A percentile compares a stretch with the other conserved stretches of the same genome.
These are phyloP conservation scores for Scleropages formosus DNA, from an alignment of 2,797 vertebrate genomes.

Conservation along the genomic window DNA sequence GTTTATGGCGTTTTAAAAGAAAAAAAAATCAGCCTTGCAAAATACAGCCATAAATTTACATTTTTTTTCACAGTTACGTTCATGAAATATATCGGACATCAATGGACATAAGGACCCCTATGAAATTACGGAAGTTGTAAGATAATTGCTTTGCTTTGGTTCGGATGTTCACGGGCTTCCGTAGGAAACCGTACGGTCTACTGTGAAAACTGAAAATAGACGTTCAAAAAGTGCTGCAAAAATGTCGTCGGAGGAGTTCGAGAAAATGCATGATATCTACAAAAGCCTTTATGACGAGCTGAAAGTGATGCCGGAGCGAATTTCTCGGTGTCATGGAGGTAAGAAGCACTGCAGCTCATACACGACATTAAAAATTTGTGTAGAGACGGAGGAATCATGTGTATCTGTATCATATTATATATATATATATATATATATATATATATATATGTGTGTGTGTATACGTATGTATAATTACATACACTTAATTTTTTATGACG, in stretches of 20 bases:
- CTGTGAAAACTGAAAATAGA: background rate
- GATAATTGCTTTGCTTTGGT: background rate
- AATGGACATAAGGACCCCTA: background rate
- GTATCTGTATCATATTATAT: no score
- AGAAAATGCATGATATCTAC: constrained; percentile 89
- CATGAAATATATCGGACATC: background rate
- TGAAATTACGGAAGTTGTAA: constrained; percentile 14
- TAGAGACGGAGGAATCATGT: no score
- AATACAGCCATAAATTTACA: no score
- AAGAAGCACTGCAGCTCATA: constrained; percentile 24
- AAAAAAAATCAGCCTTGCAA: background rate
- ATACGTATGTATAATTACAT: no score
- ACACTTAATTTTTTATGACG: no score
- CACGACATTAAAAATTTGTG: no score
- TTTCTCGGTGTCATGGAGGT: constrained; percentile 71
- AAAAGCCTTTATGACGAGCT: constrained; percentile 75
- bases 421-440: no score
- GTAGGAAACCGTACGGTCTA: background rate
- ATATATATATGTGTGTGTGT: no score
- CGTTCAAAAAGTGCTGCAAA: background rate
- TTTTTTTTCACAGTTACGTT: no score
- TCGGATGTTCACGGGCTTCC: background rate
- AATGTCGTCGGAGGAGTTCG: constrained; percentile 87
- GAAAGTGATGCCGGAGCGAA: constrained; percentile 70
- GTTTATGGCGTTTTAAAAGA: background rate